phyloP scores from a whole-genome alignment of 2,888 invertebrate species.

The Pediacus dermestoides region DNA sequence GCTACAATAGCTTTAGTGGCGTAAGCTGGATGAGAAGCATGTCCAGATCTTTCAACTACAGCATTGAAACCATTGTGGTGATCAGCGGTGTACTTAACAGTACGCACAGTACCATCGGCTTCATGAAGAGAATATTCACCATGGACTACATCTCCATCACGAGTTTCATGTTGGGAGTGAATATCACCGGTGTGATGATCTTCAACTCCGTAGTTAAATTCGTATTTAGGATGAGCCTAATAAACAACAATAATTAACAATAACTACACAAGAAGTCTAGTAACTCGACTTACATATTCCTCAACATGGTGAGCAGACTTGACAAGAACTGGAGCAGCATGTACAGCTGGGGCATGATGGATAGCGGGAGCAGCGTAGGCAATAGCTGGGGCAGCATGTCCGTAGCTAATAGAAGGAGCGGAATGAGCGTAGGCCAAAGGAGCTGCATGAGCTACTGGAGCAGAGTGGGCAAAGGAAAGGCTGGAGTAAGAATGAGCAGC shows the following conservation, averaged over 20 bases:
- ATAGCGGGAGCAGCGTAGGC: conserved; percentile 19
- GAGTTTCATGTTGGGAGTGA: conserved; percentile 54
- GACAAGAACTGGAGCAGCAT: conserved; percentile 11
- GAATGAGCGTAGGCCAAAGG: conserved; percentile 11
- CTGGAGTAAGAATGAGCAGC: conserved; percentile 4
- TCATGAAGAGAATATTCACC: conserved; percentile 58
- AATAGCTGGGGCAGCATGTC: conserved; percentile 15
- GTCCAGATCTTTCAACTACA: conserved; percentile 49
- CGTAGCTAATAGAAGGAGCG: conserved; percentile 14
- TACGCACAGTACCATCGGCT: conserved; percentile 56
- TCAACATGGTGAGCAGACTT: conserved; percentile 12
- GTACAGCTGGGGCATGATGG: conserved; percentile 12
- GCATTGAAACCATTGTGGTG: conserved; percentile 54
- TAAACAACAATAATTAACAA: conserved; percentile 28
- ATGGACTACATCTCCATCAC: conserved; percentile 55
- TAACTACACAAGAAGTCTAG: no score
- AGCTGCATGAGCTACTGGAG: conserved; percentile 11
- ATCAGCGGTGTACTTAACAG: conserved; percentile 58
- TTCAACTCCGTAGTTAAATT: conserved; percentile 56
- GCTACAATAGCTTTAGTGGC: no score
- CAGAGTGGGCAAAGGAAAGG: conserved; percentile 12
- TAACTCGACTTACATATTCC: conserved; percentile 8
- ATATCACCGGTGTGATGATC: conserved; percentile 57
- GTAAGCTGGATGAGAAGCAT: conserved; percentile 44
- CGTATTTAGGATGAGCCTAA: conserved; percentile 54